These are phyloP conservation scores for Cerastoderma edule DNA, from an alignment of 2,888 invertebrate species.

Conservation along the genomic window DNA sequence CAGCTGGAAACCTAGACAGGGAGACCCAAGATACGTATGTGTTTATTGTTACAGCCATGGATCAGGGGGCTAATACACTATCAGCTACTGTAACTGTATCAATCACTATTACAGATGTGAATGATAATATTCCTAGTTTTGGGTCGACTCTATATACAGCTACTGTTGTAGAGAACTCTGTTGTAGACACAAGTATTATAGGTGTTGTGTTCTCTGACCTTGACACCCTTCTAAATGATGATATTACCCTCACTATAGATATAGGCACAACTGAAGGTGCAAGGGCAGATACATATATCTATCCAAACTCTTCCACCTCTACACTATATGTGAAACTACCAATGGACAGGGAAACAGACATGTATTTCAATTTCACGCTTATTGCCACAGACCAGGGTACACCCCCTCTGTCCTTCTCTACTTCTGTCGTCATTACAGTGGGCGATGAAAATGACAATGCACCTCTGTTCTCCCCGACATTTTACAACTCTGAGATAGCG, in stretches of 20 bases:
- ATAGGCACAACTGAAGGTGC: slow-evolving; percentile 56
- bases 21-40: slow-evolving; percentile 63
- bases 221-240: slow-evolving; percentile 70
- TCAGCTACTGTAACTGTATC: slow-evolving; percentile 65
- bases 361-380: slow-evolving; percentile 82
- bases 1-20: slow-evolving; percentile 63
- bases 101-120: slow-evolving; percentile 72
- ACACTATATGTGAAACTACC: slow-evolving; percentile 60
- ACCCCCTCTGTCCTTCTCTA: slow-evolving; percentile 93
- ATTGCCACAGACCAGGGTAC: slow-evolving; percentile 95
- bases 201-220: slow-evolving; percentile 67
- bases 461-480: slow-evolving; percentile 69
- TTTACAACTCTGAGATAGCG: slow-evolving; percentile 73
- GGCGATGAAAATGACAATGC: slow-evolving; percentile 73
- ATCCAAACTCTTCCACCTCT: slow-evolving; percentile 59
- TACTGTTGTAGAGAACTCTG: slow-evolving; percentile 66
- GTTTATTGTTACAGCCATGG: slow-evolving; percentile 65
- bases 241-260: slow-evolving; percentile 69
- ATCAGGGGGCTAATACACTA: slow-evolving; percentile 66
- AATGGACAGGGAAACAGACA: slow-evolving; percentile 71
- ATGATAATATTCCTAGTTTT: slow-evolving; percentile 77
- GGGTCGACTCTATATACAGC: slow-evolving; percentile 56
- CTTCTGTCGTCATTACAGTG: slow-evolving; percentile 85
- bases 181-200: slow-evolving; percentile 64
- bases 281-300: slow-evolving; percentile 60